phyloP scores from a whole-genome alignment of 2,113 vertebrate genomes.

The Syngnathoides biaculeatus region DNA sequence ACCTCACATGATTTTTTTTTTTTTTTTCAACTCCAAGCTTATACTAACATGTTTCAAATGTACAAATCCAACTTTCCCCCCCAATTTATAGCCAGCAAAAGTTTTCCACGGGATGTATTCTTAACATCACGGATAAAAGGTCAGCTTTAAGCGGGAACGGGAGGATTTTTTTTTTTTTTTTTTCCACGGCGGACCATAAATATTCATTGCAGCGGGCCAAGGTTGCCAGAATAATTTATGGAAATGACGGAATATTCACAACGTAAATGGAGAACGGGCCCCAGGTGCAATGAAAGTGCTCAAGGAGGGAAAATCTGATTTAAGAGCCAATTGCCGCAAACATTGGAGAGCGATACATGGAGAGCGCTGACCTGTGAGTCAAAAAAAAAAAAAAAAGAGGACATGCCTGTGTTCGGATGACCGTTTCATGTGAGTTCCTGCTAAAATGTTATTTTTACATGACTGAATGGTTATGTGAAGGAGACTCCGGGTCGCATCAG shows the following conservation, averaged over 20 bases:
- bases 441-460: neutral
- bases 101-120: slow-evolving; percentile 33
- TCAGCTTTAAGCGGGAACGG: slow-evolving; percentile 27
- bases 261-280: slow-evolving; percentile 54
- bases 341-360: neutral
- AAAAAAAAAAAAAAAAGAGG: no score
- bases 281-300: slow-evolving; percentile 1
- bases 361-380: neutral
- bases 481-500: no score
- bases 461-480: no score
- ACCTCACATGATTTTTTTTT: slow-evolving; percentile 17
- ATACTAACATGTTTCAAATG: slow-evolving; percentile 32
- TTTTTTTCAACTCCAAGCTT: slow-evolving; percentile 17
- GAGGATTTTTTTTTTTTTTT: slow-evolving; percentile 21
- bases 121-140: slow-evolving; percentile 41
- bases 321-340: slow-evolving; percentile 15
- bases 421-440: neutral
- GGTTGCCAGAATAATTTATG: slow-evolving; percentile 59
- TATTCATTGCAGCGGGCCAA: slow-evolving; percentile 55
- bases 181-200: slow-evolving; percentile 46
- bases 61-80: slow-evolving; percentile 25
- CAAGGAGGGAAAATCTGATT: neutral
- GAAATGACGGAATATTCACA: slow-evolving; percentile 63
- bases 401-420: neutral
- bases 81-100: slow-evolving; percentile 1